Base-by-base conservation (phyloP, 2,888 invertebrate species). In the Rhopalosiphum nymphaeae region DNA sequence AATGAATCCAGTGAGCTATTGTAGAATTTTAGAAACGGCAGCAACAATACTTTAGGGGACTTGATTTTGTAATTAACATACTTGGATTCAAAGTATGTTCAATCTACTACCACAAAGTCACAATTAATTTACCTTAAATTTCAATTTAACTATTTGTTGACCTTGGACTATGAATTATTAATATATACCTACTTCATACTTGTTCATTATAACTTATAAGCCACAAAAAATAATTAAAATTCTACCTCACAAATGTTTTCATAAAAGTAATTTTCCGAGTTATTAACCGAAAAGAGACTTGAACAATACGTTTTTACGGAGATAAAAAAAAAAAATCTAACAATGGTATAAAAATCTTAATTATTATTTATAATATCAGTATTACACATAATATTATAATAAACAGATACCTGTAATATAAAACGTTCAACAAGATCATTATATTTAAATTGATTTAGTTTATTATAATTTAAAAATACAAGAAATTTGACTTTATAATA, bases 31-130 rank as follows among this genome's bases (percentile, higher is more conserved):
- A 57, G 10, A 10, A 89, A 57, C 29, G 29, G n/a, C 16, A 21
- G 87, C 25, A 56, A 29, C 3, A 7, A 89, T 89, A 61, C 61
- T 16, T 89, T 16, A 49, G 44, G 46, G 25, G 25, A n/a, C 25
- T 91, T 36, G 36, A 25, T 91, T 78, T 90, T 36, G 25, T 91
- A 42, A 91, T 91, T 78, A 78, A 53, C 91, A 78, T 53, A 53
- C 78, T 36, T 84, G 25, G 49, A 53, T 91, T 16, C 53, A 84
- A 7, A 21, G 21, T 78, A 78, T 84, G 36, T 91, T 36, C 36
- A 36, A 78, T 7, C 25, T 36, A 36, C 42, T 49, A 46, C 29
- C 0, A 42, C 13, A 42, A 49, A n/a, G n/a, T 36, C 61, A 61
- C 29, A 29, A 61, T 61, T n/a, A 36, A 78, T 85, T 85, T n/a